Base-by-base conservation (phyloP, 2,113 vertebrate species). In the Boleophthalmus pectinirostris region DNA sequence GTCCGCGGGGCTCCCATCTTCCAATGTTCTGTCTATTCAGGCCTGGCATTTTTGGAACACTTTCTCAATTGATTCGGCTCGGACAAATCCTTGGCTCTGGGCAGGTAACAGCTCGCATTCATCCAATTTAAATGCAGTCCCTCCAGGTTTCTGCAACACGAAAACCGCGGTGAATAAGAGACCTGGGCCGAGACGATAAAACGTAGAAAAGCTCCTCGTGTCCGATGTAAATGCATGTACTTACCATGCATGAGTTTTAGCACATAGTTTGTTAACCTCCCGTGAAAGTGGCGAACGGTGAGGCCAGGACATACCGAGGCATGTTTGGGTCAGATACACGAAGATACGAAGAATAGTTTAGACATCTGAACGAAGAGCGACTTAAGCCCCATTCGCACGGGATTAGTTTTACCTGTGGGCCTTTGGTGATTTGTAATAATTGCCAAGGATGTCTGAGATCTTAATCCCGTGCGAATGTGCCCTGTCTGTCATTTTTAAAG, bases 261-360 rank as follows among this genome's bases (percentile, higher is more conserved):
- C 21, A 60, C 65, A 25, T 68, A 60, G 65, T 60, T 86, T 47
- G 74, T 82, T 83, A 82, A 70, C 74, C 74, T 82, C 71, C 77
- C 69, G 76, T 57, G 54, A 82, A 78, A 45, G 23, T 45, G 77
- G 65, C 13, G 57, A 71, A 51, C 66, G 68, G 61, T 65, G 76
- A 81, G 43, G 70, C 49, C 75, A 51, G 80, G 77, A 80, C 72
- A 84, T 89, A 85, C 80, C 64, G 4, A 29, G 29, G 29, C 29
- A 29, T 29, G 29, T 29, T 29, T 29, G 29, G 29, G 2, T 29
- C 29, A 29, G 29, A 29, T 29, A 29, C 29, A 29, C 29, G 4
- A 4, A 29, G 29, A 29, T 29, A 29, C 29, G 29, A 2, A n/a
- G n/a, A 29, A 29, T 29, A 29, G 29, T 29, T 29, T 29, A 2